Evolutionary conservation across 1,140 invertebrate genomes (phyloP).

Genomic region (Anastrepha ludens): DNA sequence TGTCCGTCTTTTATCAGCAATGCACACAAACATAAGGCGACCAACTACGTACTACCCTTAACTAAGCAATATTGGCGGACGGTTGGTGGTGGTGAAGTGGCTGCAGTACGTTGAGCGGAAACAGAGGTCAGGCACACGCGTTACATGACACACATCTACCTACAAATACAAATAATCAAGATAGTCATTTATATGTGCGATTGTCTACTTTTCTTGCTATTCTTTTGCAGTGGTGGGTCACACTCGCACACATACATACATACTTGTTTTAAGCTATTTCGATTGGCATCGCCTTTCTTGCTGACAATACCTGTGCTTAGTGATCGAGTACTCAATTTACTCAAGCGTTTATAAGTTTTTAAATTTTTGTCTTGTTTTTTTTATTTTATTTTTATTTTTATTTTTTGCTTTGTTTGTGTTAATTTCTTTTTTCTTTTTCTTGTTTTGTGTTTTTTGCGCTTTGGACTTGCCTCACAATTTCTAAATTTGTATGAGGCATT

Average conservation of each 20-base stretch:
- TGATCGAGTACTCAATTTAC: conserved; percentile 28
- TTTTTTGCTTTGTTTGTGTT: background rate
- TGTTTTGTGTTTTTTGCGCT: background rate
- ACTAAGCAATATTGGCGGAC: background rate
- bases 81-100: background rate
- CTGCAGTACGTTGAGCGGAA: background rate
- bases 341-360: background rate
- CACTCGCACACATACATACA: too few species aligned
- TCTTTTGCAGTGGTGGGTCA: background rate
- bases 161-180: background rate
- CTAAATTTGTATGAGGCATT: too few species aligned
- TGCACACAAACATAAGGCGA: background rate
- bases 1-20: background rate
- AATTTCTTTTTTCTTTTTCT: background rate
- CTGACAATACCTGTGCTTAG: background rate
- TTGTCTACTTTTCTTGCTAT: background rate
- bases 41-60: background rate
- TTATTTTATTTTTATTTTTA: background rate
- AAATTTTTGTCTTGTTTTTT: background rate
- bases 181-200: background rate
- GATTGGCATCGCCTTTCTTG: conserved; percentile 21
- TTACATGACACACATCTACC: conserved; percentile 8
- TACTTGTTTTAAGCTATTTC: background rate
- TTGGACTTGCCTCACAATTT: too few species aligned
- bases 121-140: background rate